Base-by-base conservation (phyloP, 2,888 invertebrate genomes). In the Aphelenchoides bicaudatus region DNA sequence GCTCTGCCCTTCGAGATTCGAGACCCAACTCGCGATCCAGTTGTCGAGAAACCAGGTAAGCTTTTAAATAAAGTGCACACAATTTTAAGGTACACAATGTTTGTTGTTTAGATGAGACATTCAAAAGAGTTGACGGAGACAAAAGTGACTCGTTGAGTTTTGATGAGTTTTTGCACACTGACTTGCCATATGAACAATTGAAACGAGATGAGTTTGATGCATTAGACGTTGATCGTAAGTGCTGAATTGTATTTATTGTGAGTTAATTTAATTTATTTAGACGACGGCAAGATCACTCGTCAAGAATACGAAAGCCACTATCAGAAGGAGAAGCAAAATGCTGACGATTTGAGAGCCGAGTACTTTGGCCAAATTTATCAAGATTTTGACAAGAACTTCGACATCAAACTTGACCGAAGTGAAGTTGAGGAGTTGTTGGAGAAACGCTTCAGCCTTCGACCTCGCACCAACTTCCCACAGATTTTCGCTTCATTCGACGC, bases 311-410 rank as follows among this genome's bases (percentile, higher is more conserved):
- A 72, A 30, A 63, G 61, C 29, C 70, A 70, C 50, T 71, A 62
- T 56, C 67, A 69, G 29, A 66, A 68, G 31, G 68, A 67, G n/a
- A 67, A 70, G 19, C 63, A 61, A 58, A 62, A 61, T 23, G 64
- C 61, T 8, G 71, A 73, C 29, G 65, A 68, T 27, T 61, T 70
- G 1, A 37, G 64, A 46, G 68, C 68, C 16, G 70, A 72, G 21
- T 74, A 74, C 53, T 73, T 74, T 54, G 66, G 68, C n/a, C 64
- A 69, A 56, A 68, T 74, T n/a, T 74, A 70, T 57, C 70, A 67
- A 55, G 65, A 74, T 31, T 74, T 73, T 39, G 74, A 74, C 43
- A 66, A 66, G 21, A 66, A 74, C 49, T 63, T 67, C 50, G 70
- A 74, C 49, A 66, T 70, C 56, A 65, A 68, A 13, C 52, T 74